Conservation (phyloP, 1,140 invertebrate species). For the Brachionus calyciflorus region DNA sequence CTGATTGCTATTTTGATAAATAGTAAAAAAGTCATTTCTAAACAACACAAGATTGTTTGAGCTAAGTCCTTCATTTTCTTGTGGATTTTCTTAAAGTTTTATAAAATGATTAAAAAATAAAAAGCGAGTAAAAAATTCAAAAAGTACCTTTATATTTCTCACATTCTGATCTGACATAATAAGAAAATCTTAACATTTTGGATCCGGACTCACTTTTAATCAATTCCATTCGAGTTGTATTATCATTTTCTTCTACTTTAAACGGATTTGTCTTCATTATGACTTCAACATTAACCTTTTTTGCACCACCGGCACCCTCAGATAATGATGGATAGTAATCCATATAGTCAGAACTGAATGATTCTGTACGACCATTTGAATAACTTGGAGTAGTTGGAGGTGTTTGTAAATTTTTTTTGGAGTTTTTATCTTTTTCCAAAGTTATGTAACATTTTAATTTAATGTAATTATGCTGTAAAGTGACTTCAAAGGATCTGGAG, state of each 20-base stretch:
- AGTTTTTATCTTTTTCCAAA: conserved; percentile 40
- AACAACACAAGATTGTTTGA: conserved; percentile 20
- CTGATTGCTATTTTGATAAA: conserved; percentile 6
- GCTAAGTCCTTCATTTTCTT: conserved; percentile 23
- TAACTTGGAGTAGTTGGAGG: conserved; percentile 13
- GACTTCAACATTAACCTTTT: conserved; percentile 45
- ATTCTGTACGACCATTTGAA: neutral
- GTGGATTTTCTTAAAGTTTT: neutral
- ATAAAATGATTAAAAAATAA: neutral
- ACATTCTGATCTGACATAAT: conserved; percentile 38
- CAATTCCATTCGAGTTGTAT: conserved; percentile 37
- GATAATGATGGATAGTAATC: neutral
- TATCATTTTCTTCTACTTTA: conserved; percentile 37
- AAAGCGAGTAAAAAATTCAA: neutral
- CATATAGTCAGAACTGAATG: conserved; percentile 23
- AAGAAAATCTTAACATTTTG: conserved; percentile 44
- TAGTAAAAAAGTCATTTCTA: conserved; percentile 45
- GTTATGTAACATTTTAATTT: conserved; percentile 46
- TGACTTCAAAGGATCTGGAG: conserved; percentile 36
- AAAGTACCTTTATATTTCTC: conserved; percentile 22
- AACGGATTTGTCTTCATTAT: conserved; percentile 46
- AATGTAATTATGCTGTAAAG: conserved; percentile 32
- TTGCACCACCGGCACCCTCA: conserved; percentile 6
- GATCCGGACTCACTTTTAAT: conserved; percentile 27
- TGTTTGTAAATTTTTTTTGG: conserved; percentile 30